Evolutionary conservation across 2,888 invertebrate genomes (phyloP), one percentile per base, ranked within the genome.

Genomic region (Troilus luridus): DNA sequence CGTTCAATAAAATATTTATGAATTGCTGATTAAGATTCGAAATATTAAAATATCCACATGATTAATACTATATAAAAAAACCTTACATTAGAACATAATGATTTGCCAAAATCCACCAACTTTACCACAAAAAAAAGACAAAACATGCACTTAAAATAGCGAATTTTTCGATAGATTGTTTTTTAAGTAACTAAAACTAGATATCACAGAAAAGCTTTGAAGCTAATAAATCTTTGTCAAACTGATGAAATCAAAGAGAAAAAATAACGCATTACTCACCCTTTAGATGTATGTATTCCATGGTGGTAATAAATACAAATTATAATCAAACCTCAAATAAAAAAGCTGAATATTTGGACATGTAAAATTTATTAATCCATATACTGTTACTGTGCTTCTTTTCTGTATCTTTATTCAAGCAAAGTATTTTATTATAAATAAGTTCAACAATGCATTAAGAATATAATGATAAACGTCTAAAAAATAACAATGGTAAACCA

Each of bases 161-260:
- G 27, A 41, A 5, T 41, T 77, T 41, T 41, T 10, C 27, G 41
- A 41, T 8, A 41, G 9, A 17, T 41, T 19, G 17, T 77, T 77
- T 17, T 77, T 19, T 19, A 77, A 41, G 6, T 77, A 77, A 77
- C 27, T 7, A 12, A 14, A 67, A 67, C 12, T 14, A 67, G 24
- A 6, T 67, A 77, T 77, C 27, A 77, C 72, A 77, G 27, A 77
- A n/a, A n/a, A 77, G 88, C 58, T 59, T 56, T 59, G 27, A 77
- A 77, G 88, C 88, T 59, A 24, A 0, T 54, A 67, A 3, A 56
- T 56, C 9, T 58, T 62, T 11, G 60, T 60, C 19, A 56, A 58
- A 88, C 24, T 56, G 60, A 88, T 60, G 64, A 88, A 88, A 91
- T 41, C 21, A 88, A 64, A 88, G 60, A 88, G 59, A 91, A 72